Base-by-base conservation (phyloP, 2,113 vertebrate species). In the Dicentrarchus labrax region DNA sequence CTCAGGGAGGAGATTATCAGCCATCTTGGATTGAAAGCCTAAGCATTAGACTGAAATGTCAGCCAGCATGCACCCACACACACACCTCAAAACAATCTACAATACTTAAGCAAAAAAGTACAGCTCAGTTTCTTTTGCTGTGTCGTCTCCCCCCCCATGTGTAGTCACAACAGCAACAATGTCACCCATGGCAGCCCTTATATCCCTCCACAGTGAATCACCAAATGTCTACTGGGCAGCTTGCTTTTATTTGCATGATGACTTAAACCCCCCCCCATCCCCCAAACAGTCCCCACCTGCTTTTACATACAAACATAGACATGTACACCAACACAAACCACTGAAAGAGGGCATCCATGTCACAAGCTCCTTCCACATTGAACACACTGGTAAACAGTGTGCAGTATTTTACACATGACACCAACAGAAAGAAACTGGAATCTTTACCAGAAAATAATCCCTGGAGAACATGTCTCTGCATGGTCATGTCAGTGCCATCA, bases 161-260 rank as follows among this genome's bases (percentile, higher is more conserved):
- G 11, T 43, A 61, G 75, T 67, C 74, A 71, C 83, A 67, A 68
- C 72, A 38, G 19, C 67, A 60, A 10, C 60, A 59, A 17, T 54
- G 59, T 81, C 74, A 13, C 68, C 74, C 53, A 43, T 65, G 56
- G 76, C 69, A 74, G 78, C 62, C 62, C 24, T 80, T 45, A 56
- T 54, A 66, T 85, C 79, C 77, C 59, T 38, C 36, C 61, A 53
- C 54, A 48, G 70, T 84, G 76, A 92, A 57, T 89, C 91, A 86
- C 88, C 81, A 80, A 72, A 78, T 82, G 61, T 83, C 73, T 64
- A 21, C 79, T 70, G 62, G 81, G 74, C 78, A 82, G 83, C 84
- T 84, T 22, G 43, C 85, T 87, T 89, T 88, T 78, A 93, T 89
- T 86, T 93, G 93, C 93, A 94, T 89, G 91, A 85, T 61, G 84